Evolutionary conservation across 2,888 invertebrate species (phyloP), one percentile per base, ranked within the genome.

Genomic region (Conus canariensis): DNA sequence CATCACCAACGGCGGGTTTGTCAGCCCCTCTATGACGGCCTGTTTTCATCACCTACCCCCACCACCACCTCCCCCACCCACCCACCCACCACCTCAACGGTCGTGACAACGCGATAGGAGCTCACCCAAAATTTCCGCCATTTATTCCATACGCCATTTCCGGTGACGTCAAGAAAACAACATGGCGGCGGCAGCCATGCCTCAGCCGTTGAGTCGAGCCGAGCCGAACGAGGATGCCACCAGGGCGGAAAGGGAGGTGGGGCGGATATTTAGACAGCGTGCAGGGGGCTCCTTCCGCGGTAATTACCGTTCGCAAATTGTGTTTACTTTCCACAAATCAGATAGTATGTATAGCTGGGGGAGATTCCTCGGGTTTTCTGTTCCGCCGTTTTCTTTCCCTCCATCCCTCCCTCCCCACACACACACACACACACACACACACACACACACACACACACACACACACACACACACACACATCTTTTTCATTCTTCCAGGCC

Each of bases 291-390:
- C 59, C 85, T 89, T 89, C 89, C 89, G 89, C 74, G 30, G 89
- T 89, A 89, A 89, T 89, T 89, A 89, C 89, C 89, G 89, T 56
- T 70, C 85, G 89, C 89, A 85, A 89, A 89, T 89, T 85, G 89
- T 89, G 89, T 89, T 89, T 89, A 89, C 85, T 89, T 89, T 89
- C 74, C 85, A 89, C 85, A 89, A 89, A 89, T 89, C 89, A 89
- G 89, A 89, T 85, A 83, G 89, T 89, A 85, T 89, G 89, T 85
- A 89, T 70, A 85, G 82, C 89, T 25, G 77, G 85, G 85, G 56
- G 25, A 59, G 85, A 64, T 74, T 89, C 89, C 89, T 70, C n/a
- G 58, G 30, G 25, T 10, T 14, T 60, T 82, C 82, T n/a, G 58
- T n/a, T 59, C 30, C 70, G 85, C 60, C 59, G 12, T 9, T 30